These are phyloP conservation scores for Corbicula japonica DNA, from an alignment of 2,888 invertebrate species.

Conservation along the genomic window DNA sequence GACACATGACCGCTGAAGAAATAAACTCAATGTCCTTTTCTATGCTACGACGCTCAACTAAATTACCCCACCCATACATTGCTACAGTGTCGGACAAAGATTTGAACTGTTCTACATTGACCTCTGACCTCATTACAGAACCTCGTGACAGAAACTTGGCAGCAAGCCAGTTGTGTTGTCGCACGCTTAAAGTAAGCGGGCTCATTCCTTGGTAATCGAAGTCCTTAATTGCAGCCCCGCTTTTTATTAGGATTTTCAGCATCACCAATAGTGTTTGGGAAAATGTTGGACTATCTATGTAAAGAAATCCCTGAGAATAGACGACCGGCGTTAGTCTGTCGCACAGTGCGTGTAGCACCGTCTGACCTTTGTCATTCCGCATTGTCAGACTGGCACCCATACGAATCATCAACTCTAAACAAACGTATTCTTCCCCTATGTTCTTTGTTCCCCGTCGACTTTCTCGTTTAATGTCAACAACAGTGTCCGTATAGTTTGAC, in stretches of 20 bases:
- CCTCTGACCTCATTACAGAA: conserved; percentile 12
- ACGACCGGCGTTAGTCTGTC: conserved; percentile 39
- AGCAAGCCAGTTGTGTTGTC: conserved; percentile 42
- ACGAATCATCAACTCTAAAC: conserved; percentile 49
- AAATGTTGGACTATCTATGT: conserved; percentile 32
- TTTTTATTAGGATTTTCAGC: conserved; percentile 47
- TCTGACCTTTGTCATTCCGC: conserved; percentile 35
- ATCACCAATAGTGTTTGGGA: conserved; percentile 50
- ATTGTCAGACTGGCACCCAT: conserved; percentile 52
- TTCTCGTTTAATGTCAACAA: conserved; percentile 37
- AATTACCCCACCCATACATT: conserved; percentile 29
- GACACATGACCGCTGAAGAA: conserved; percentile 14
- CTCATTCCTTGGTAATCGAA: conserved; percentile 21
- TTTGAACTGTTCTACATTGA: conserved; percentile 23
- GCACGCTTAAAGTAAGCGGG: conserved; percentile 27
- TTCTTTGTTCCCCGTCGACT: conserved; percentile 30
- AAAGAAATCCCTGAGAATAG: conserved; percentile 33
- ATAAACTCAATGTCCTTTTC: conserved; percentile 37
- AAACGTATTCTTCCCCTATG: conserved; percentile 34
- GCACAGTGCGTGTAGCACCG: conserved; percentile 45
- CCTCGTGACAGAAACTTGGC: conserved; percentile 29
- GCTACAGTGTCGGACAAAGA: conserved; percentile 19
- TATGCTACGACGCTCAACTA: conserved; percentile 27
- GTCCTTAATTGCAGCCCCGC: conserved; percentile 16
- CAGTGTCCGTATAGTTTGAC: conserved; percentile 1